Evolutionary conservation across 2,888 invertebrate species (phyloP).

Genomic region (Rhorus exstirpatorius): DNA sequence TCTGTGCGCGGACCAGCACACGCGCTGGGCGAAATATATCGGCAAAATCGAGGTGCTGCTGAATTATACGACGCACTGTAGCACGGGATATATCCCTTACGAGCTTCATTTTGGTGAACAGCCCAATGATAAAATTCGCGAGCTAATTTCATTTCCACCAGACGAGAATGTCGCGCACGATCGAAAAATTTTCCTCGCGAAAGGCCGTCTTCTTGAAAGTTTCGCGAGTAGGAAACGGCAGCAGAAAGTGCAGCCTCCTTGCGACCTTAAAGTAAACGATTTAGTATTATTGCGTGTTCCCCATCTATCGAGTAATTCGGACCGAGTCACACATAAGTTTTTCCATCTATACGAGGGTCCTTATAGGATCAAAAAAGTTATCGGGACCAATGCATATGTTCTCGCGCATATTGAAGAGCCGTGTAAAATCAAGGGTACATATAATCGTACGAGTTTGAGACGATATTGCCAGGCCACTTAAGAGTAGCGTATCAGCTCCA

Average conservation of each 20-base stretch:
- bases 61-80: neutral
- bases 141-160: neutral
- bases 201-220: neutral
- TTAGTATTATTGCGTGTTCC: conserved; percentile 42
- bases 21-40: conserved; percentile 15
- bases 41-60: neutral
- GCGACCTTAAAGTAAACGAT: too few relatives aligned
- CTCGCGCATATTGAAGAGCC: neutral
- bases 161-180: neutral
- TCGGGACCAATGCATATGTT: conserved; percentile 30
- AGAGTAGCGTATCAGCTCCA: too few relatives aligned
- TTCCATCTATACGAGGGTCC: conserved; percentile 45
- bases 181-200: conserved; percentile 7
- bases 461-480: neutral
- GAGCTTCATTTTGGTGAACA: neutral
- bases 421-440: neutral
- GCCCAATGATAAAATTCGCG: neutral
- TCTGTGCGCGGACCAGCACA: conserved; percentile 34
- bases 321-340: conserved; percentile 36
- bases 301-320: conserved; percentile 27
- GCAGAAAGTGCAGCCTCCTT: neutral
- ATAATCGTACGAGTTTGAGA: conserved; percentile 14
- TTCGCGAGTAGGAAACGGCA: neutral
- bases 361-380: neutral
- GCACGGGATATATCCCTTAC: neutral